phyloP scores from a whole-genome alignment of 92 coral and sea anemone species.

The Pocillopora grandis region DNA sequence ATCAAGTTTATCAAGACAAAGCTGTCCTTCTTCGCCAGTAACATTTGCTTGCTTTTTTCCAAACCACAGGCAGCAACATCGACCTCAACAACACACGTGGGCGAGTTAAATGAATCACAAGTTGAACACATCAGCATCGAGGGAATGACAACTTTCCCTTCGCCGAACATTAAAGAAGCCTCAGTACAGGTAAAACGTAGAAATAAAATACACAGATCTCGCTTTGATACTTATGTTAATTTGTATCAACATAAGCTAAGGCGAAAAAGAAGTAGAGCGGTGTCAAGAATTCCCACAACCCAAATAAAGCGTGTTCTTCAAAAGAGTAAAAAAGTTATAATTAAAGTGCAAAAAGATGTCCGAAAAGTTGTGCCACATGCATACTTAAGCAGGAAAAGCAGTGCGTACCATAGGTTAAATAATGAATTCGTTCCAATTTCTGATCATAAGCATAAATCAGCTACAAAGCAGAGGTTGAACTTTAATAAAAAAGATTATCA shows the following conservation, averaged over 20 bases:
- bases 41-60: not conserved
- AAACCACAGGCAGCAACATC: slow-evolving; percentile 13
- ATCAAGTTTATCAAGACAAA: slow-evolving; percentile 40
- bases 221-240: not conserved
- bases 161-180: slow-evolving; percentile 28
- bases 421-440: not conserved
- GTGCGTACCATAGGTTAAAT: slow-evolving; percentile 20
- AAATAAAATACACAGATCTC: slow-evolving; percentile 26
- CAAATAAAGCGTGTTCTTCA: slow-evolving; percentile 30
- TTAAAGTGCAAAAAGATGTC: slow-evolving; percentile 29
- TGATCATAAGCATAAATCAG: not conserved
- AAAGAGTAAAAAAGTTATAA: slow-evolving; percentile 41
- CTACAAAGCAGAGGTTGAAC: no score
- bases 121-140: slow-evolving; percentile 10
- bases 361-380: slow-evolving; percentile 40
- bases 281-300: slow-evolving; percentile 40
- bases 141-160: slow-evolving; percentile 25
- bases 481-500: not conserved
- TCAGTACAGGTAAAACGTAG: slow-evolving; percentile 17
- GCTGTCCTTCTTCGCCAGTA: slow-evolving; percentile 35
- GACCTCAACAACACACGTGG: not conserved
- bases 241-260: slow-evolving; percentile 14
- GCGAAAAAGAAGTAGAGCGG: slow-evolving; percentile 41
- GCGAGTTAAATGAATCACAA: slow-evolving; percentile 12
- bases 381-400: slow-evolving; percentile 40